Evolutionary conservation across 2,888 invertebrate species (phyloP).

Genomic region (Abrostola triplasia): DNA sequence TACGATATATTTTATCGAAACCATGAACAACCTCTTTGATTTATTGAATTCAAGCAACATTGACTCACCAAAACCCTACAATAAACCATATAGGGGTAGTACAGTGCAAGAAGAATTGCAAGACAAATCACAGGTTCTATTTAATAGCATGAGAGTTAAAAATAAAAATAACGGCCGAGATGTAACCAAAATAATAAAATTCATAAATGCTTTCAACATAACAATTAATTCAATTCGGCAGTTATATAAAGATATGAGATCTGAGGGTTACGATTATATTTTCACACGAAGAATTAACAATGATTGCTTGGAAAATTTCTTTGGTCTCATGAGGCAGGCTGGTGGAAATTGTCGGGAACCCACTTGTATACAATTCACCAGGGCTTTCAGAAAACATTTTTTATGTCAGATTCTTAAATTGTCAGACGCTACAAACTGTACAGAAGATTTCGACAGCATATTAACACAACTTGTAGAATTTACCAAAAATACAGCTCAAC

Average conservation of each 20-base stretch:
- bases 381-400: slow-evolving; percentile 13
- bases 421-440: slow-evolving; percentile 20
- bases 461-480: neutral
- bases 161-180: slow-evolving; percentile 15
- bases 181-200: slow-evolving; percentile 18
- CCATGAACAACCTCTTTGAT: slow-evolving; percentile 23
- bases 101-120: neutral
- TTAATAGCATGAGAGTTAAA: slow-evolving; percentile 8
- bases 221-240: slow-evolving; percentile 21
- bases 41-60: slow-evolving; percentile 24
- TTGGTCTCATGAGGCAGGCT: slow-evolving; percentile 12
- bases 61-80: slow-evolving; percentile 9
- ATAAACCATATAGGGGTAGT: slow-evolving; percentile 4
- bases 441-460: slow-evolving; percentile 23
- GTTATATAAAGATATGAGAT: slow-evolving; percentile 8
- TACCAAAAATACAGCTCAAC: neutral
- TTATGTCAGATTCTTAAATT: slow-evolving; percentile 16
- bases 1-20: slow-evolving; percentile 21
- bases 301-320: slow-evolving; percentile 21
- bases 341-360: slow-evolving; percentile 16
- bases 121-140: neutral
- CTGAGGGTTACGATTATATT: slow-evolving; percentile 7
- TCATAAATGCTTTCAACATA: slow-evolving; percentile 14
- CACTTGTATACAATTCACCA: slow-evolving; percentile 9
- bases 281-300: slow-evolving; percentile 21